Conservation (phyloP, 2,113 vertebrate species). For the Anhinga anhinga region DNA sequence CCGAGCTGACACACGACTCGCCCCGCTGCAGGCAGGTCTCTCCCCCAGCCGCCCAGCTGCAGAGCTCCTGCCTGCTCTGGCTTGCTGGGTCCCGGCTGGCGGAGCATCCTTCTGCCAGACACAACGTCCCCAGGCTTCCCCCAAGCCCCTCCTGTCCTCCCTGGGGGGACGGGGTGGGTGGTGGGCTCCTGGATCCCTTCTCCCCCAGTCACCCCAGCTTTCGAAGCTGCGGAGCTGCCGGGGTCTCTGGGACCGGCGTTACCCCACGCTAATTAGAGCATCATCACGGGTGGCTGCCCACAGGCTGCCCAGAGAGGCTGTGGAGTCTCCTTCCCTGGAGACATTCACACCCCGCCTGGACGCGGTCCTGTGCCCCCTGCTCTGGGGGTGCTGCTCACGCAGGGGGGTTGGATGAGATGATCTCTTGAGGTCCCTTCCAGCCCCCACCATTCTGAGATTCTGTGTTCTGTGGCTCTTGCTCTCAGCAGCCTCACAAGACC, state of each 20-base stretch:
- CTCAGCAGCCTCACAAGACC: neutral
- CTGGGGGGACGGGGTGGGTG: neutral
- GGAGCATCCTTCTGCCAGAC: neutral
- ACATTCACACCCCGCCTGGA: too few relatives aligned
- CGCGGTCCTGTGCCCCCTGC: too few relatives aligned
- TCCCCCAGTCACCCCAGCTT: neutral
- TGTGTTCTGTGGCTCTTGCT: too few relatives aligned
- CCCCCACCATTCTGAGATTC: too few relatives aligned
- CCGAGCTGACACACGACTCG: accelerated
- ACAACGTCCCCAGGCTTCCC: neutral
- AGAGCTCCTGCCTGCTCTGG: neutral
- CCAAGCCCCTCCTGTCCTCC: neutral
- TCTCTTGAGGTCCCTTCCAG: too few relatives aligned
- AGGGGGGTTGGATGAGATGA: too few relatives aligned
- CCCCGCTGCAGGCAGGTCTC: accelerated
- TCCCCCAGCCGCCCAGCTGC: neutral
- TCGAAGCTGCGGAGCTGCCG: neutral
- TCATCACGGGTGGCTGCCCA: accelerated
- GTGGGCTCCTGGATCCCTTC: neutral
- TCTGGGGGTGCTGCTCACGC: too few relatives aligned
- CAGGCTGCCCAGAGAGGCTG: too few relatives aligned
- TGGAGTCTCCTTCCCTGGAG: too few relatives aligned
- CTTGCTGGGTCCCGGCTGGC: neutral
- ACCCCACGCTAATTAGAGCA: neutral
- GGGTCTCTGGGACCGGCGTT: neutral